These are phyloP conservation scores for Dorcus hopei DNA, from an alignment of 2,888 invertebrate species.

Conservation along the genomic window DNA sequence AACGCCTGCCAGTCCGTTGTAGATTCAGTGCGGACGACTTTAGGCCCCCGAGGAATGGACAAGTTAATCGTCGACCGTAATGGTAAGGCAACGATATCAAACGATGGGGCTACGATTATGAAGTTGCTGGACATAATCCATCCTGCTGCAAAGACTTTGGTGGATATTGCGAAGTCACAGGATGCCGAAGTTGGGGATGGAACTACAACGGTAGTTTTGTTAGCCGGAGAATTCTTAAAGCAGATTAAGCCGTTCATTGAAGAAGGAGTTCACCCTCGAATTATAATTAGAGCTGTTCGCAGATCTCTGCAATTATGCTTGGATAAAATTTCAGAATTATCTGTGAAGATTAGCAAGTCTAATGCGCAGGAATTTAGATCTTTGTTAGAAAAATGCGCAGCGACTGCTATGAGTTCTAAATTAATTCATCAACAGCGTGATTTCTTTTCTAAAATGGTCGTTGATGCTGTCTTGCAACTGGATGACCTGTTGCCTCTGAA, in stretches of 20 bases:
- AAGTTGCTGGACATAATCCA: conserved; percentile 97
- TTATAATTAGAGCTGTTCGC: conserved; percentile 86
- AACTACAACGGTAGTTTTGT: conserved; percentile 93
- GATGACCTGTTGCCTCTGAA: conserved; percentile 90
- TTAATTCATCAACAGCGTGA: conserved; percentile 93
- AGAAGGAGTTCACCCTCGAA: conserved; percentile 93
- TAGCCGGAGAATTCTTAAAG: conserved; percentile 94
- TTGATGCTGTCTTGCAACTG: conserved; percentile 90
- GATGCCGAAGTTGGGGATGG: conserved; percentile 99
- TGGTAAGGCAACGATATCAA: conserved; percentile 95
- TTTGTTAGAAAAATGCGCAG: conserved; percentile 83
- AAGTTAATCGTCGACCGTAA: conserved; percentile 90
- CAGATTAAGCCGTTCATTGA: conserved; percentile 93
- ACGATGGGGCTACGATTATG: conserved; percentile 99
- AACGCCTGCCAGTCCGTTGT: conserved; percentile 95
- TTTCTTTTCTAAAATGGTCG: conserved; percentile 96
- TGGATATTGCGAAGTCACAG: conserved; percentile 98
- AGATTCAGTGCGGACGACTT: conserved; percentile 94
- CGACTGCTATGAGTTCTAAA: conserved; percentile 96
- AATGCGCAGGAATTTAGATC: conserved; percentile 60
- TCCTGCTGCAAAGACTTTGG: conserved; percentile 95
- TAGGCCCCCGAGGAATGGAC: conserved; percentile 99
- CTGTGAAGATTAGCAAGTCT: conserved; percentile 73
- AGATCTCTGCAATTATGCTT: conserved; percentile 79
- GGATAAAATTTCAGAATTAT: conserved; percentile 77